Percentiles rank a stretch among this genome's conserved stretches.
These are phyloP conservation scores for Thera obeliscata DNA, from an alignment of 2,888 invertebrate species.

Conservation along the genomic window DNA sequence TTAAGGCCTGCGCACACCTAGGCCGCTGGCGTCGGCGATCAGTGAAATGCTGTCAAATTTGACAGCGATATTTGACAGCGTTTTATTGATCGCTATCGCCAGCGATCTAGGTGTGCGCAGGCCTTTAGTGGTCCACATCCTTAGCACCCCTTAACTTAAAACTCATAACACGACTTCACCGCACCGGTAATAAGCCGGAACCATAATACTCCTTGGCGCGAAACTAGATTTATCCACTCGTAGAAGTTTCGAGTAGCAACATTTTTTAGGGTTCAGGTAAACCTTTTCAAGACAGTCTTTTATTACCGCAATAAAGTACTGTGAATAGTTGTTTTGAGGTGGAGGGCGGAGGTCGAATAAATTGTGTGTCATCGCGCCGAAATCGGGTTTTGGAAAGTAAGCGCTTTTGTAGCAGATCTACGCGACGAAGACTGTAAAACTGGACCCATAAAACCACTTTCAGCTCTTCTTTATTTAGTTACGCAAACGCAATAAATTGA, in stretches of 20 bases:
- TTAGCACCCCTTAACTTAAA: neutral
- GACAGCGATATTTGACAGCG: no score
- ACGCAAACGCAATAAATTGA: neutral
- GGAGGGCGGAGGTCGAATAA: constrained; percentile 37
- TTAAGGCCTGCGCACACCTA: no score
- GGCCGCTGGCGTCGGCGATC: no score
- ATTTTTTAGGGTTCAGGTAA: constrained; percentile 47
- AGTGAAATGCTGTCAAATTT: no score
- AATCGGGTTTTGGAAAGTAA: constrained; percentile 19
- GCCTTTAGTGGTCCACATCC: neutral
- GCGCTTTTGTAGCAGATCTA: constrained; percentile 19
- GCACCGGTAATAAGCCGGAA: constrained; percentile 46
- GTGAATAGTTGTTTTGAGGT: constrained; percentile 41
- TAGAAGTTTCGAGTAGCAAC: constrained; percentile 50
- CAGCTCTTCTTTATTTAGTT: constrained; percentile 31
- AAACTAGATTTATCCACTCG: constrained; percentile 52
- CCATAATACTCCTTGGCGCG: constrained; percentile 53
- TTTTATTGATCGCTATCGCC: no score
- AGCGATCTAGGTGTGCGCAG: no score
- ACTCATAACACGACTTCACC: constrained; percentile 22
- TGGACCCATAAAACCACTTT: constrained; percentile 15
- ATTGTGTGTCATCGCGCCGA: constrained; percentile 38
- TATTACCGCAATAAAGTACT: constrained; percentile 38
- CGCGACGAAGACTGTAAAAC: constrained; percentile 21
- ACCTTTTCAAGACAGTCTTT: constrained; percentile 39